A percentile compares a stretch with the other conserved stretches of the same genome.
phyloP scores from a whole-genome alignment of 2,797 vertebrate species.

The Etheostoma perlongum region DNA sequence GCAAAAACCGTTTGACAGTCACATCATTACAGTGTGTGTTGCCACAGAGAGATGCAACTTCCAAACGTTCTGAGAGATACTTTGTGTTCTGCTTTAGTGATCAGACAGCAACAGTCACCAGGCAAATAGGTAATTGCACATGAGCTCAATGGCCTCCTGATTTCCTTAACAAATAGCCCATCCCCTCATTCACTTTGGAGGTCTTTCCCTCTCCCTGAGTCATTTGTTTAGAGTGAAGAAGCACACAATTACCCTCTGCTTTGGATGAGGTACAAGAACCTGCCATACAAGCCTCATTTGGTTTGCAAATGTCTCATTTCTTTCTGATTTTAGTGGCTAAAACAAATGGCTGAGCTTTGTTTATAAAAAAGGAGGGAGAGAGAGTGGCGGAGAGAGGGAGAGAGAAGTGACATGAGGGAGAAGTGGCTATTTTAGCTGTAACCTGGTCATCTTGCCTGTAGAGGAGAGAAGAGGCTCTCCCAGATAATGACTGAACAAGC shows the following conservation, averaged over 20 bases:
- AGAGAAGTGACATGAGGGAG: slow-evolving; percentile 49
- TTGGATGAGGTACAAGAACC: slow-evolving; percentile 79
- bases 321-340: slow-evolving; percentile 83
- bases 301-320: slow-evolving; percentile 84
- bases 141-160: slow-evolving; percentile 73
- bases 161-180: slow-evolving; percentile 82
- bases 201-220: slow-evolving; percentile 43
- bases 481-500: slow-evolving; percentile 85
- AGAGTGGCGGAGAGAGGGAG: slow-evolving; percentile 3
- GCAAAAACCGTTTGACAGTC: neutral
- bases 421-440: slow-evolving; percentile 80
- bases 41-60: neutral
- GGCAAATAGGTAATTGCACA: slow-evolving; percentile 59
- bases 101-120: slow-evolving; percentile 58
- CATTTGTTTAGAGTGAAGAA: slow-evolving; percentile 81
- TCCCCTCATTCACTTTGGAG: slow-evolving; percentile 64
- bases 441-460: slow-evolving; percentile 78
- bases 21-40: neutral
- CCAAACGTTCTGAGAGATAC: slow-evolving; percentile 19
- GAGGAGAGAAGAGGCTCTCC: slow-evolving; percentile 81
- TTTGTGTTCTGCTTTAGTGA: slow-evolving; percentile 57
- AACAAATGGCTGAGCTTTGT: slow-evolving; percentile 82
- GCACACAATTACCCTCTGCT: slow-evolving; percentile 82
- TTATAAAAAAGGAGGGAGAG: slow-evolving; percentile 55
- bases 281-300: slow-evolving; percentile 82